Evolutionary conservation across 2,797 vertebrate species (phyloP), one percentile per base, ranked within the genome.

Genomic region (Brachymystax lenok): DNA sequence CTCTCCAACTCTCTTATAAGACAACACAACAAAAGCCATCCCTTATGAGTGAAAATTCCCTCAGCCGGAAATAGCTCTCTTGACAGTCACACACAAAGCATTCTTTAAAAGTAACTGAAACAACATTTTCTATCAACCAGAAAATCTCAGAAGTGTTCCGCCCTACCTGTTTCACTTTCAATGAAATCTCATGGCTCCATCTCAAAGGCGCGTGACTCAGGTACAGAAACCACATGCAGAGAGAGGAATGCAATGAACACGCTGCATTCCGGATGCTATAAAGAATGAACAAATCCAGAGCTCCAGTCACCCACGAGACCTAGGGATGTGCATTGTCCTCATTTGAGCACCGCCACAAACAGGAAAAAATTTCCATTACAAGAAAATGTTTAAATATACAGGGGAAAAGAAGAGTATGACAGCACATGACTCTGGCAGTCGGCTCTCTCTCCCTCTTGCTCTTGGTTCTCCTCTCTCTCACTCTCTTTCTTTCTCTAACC

Each of bases 331-430:
- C 3, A 3, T 17, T 74, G 74, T 76, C 77, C 74, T 77, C 73
- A 79, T 76, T 77, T 76, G 40, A 80, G 67, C 73, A 74, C 77
- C 61, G 73, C 69, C 35, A 59, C 66, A 21, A 73, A 71, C 74
- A 82, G 33, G 56, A 77, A 68, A 74, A 77, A 35, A 50, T 21
- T 63, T 76, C 64, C 59, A 74, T 51, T 66, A 67, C 5, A 71
- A 67, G 40, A 27, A 33, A 28, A 72, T 67, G 52, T 28, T 50
- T 50, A 50, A 70, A 71, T 67, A 66, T 6, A 74, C 16, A 54
- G 46, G 30, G 50, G 51, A 54, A 50, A 51, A 71, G 46, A 50
- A 69, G 46, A 28, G 46, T n/a, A 54, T 27, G 70, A 52, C 24
- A 71, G 51, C 24, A 21, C 54, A 61, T 35, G 28, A 68, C 66